Conservation (phyloP, 2,797 vertebrate genomes). For the Microtus californicus region DNA sequence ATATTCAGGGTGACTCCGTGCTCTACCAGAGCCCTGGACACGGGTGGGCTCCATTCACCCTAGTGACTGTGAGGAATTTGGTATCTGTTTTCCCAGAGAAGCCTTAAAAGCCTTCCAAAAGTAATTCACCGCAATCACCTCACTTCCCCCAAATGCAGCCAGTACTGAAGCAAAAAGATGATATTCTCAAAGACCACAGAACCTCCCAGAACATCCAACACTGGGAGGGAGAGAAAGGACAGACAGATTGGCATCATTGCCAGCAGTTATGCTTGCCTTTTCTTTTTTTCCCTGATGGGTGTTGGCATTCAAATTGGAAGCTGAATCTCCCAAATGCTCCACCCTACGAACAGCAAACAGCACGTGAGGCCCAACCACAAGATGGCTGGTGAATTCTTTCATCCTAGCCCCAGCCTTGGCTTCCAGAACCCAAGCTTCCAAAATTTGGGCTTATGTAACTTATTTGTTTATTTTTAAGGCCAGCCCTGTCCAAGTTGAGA, state of each 20-base stretch:
- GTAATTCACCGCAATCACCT: not conserved
- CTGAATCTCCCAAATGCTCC: not conserved
- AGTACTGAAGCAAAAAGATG: not conserved
- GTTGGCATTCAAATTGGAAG: not conserved
- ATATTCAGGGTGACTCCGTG: not conserved
- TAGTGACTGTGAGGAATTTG: not conserved
- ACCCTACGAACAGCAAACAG: not conserved
- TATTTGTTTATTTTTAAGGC: slow-evolving; percentile 83
- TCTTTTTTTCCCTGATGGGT: not conserved
- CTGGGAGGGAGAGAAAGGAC: not conserved
- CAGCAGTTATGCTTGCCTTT: not conserved
- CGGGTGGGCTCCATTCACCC: not conserved
- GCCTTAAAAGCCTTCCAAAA: not conserved
- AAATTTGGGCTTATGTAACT: slow-evolving; percentile 80
- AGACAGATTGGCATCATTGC: not conserved
- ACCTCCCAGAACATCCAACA: not conserved
- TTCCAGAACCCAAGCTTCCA: slow-evolving; percentile 55
- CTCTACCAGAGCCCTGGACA: not conserved
- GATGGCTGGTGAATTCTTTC: slow-evolving; percentile 32
- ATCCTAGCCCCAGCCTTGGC: slow-evolving; percentile 16
- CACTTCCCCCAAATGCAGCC: not conserved
- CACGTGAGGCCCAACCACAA: slow-evolving; percentile 55
- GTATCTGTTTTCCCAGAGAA: not conserved
- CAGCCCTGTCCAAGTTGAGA: slow-evolving; percentile 72
- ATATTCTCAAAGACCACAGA: not conserved